Conservation (phyloP, 2,888 invertebrate genomes). For the Drosophila gaucha region DNA sequence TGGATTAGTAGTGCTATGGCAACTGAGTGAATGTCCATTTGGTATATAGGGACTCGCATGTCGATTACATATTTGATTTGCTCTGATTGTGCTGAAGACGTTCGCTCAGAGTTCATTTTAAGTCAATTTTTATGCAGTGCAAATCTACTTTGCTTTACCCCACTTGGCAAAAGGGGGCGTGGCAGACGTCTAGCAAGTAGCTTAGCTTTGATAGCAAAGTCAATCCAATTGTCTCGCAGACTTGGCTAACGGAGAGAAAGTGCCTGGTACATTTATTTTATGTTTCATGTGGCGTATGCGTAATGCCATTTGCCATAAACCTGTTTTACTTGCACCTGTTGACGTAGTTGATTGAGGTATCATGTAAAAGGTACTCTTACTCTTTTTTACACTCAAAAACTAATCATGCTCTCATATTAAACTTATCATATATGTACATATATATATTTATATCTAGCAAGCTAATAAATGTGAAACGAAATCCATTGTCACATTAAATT, state of each 20-base stretch:
- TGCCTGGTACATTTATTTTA: constrained; percentile 18
- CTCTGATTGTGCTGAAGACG: constrained; percentile 38
- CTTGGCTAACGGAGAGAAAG: background rate
- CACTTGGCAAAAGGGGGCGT: constrained; percentile 1
- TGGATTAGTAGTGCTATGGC: constrained; percentile 17
- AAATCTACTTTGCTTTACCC: constrained; percentile 9
- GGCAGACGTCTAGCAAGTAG: constrained; percentile 26
- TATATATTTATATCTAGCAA: background rate
- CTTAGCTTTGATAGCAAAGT: constrained; percentile 32
- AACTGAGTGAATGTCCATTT: constrained; percentile 18
- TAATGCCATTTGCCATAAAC: constrained; percentile 42
- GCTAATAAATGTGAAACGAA: constrained; percentile 15
- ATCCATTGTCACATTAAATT: constrained; percentile 54
- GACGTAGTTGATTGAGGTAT: no score
- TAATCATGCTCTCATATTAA: background rate
- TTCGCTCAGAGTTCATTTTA: constrained; percentile 27
- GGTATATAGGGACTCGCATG: constrained; percentile 24
- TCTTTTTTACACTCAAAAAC: no score
- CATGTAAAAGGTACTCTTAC: background rate
- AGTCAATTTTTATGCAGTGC: constrained; percentile 38
- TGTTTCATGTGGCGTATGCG: constrained; percentile 43
- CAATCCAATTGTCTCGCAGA: constrained; percentile 55
- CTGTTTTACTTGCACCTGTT: constrained; percentile 1
- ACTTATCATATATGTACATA: background rate
- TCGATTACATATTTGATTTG: constrained; percentile 60